These are phyloP conservation scores for Lissocephala sabroskyi DNA, from an alignment of 2,888 invertebrate genomes.

Conservation along the genomic window DNA sequence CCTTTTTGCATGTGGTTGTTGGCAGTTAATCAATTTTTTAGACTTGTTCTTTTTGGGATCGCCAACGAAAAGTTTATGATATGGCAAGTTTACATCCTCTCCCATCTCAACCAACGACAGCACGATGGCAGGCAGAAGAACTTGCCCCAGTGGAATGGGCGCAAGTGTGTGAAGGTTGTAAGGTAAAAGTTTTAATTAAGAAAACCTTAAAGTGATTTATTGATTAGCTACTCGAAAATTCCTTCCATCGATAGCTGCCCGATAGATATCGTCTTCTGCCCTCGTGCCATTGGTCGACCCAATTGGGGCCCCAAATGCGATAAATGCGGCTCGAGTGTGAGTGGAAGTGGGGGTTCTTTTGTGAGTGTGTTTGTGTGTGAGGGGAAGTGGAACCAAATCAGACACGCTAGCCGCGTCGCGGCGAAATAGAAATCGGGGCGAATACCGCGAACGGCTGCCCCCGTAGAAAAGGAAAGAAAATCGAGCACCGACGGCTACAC, in stretches of 20 bases:
- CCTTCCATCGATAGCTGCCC: too few species aligned
- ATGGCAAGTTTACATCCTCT: too few species aligned
- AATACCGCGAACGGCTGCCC: constrained; percentile 16
- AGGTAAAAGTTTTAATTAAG: constrained; percentile 69
- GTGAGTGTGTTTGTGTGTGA: too few species aligned
- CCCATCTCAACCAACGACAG: too few species aligned
- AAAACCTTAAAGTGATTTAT: constrained; percentile 71
- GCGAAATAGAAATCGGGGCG: constrained; percentile 29
- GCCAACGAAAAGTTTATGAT: constrained; percentile 51
- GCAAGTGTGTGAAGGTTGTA: constrained; percentile 41
- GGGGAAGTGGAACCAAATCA: constrained; percentile 25
- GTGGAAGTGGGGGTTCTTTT: too few species aligned
- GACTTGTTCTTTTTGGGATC: constrained; percentile 21
- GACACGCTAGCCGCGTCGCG: constrained; percentile 44
- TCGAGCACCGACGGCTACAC: constrained; percentile 4
- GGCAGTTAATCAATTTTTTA: constrained; percentile 58
- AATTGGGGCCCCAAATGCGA: too few species aligned
- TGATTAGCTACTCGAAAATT: constrained; percentile 57
- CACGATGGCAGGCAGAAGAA: too few species aligned
- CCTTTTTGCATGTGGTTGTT: constrained; percentile 47
- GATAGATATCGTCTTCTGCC: too few species aligned
- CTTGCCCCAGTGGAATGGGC: too few species aligned
- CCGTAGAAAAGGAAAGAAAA: constrained; percentile 11
- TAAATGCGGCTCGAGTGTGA: too few species aligned
- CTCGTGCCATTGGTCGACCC: too few species aligned